These are phyloP conservation scores for Lacanobia wlatinum DNA, from an alignment of 2,888 invertebrate genomes.

Conservation along the genomic window DNA sequence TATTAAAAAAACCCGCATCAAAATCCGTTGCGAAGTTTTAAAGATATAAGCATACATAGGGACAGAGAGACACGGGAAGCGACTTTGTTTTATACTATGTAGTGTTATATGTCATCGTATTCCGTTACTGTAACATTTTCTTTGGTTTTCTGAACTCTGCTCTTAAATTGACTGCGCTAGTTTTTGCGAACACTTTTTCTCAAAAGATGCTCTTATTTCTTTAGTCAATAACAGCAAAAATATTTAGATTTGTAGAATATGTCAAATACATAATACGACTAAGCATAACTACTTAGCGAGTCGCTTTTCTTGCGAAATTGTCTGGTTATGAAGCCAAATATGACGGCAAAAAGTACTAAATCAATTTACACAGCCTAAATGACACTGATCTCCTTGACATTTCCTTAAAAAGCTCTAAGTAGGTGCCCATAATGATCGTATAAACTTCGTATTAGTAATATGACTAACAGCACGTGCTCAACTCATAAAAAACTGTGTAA, in stretches of 20 bases:
- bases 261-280: conserved; percentile 15
- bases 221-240: conserved; percentile 27
- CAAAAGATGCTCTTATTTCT: conserved; percentile 19
- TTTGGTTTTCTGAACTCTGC: conserved; percentile 26
- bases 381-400: conserved; percentile 64
- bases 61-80: too few relatives aligned
- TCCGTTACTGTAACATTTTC: conserved; percentile 39
- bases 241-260: conserved; percentile 43
- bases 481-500: conserved; percentile 57
- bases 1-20: too few relatives aligned
- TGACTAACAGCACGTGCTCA: conserved; percentile 68
- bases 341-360: conserved; percentile 41
- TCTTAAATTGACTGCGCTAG: conserved; percentile 19
- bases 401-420: conserved; percentile 62
- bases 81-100: too few relatives aligned
- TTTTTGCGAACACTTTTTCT: conserved; percentile 2
- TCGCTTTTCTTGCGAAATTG: conserved; percentile 34
- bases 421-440: conserved; percentile 42
- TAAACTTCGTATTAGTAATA: conserved; percentile 60
- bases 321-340: conserved; percentile 21
- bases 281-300: conserved; percentile 20
- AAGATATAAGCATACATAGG: too few relatives aligned
- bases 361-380: conserved; percentile 53
- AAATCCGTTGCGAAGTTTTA: too few relatives aligned
- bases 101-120: conserved; percentile 8